phyloP scores from a whole-genome alignment of 2,113 vertebrate genomes.

The Polypterus bichir region DNA sequence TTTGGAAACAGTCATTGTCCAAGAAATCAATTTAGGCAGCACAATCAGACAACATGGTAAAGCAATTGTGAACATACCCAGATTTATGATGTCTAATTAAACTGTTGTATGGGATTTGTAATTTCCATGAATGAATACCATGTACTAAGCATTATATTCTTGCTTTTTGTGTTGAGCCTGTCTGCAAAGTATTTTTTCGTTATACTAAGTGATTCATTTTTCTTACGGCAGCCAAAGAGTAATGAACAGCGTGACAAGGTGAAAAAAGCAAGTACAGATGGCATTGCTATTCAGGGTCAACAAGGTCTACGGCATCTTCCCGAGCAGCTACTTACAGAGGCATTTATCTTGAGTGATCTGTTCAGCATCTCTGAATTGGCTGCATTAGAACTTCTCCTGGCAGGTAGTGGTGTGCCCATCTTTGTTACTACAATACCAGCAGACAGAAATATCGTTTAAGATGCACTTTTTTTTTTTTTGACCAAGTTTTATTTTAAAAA shows the following conservation, averaged over 20 bases:
- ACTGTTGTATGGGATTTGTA: no score
- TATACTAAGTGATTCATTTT: background rate
- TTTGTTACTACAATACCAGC: no score
- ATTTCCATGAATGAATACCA: background rate
- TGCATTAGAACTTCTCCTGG: slow-evolving; percentile 85
- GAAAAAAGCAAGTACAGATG: slow-evolving; percentile 88
- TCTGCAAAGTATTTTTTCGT: background rate
- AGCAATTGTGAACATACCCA: no score
- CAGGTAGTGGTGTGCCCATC: slow-evolving; percentile 49
- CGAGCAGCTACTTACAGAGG: slow-evolving; percentile 82
- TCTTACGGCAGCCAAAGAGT: slow-evolving; percentile 69
- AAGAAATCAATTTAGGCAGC: no score
- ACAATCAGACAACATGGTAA: no score
- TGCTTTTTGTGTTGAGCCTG: background rate
- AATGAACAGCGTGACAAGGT: slow-evolving; percentile 88
- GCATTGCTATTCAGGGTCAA: slow-evolving; percentile 88
- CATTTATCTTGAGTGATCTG: slow-evolving; percentile 92
- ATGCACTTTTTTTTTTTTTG: no score
- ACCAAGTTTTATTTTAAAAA: no score
- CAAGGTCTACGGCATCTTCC: slow-evolving; percentile 83
- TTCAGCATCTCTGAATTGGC: slow-evolving; percentile 89
- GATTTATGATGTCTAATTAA: no score
- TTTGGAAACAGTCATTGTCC: no score
- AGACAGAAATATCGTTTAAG: no score
- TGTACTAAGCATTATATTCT: background rate